Conservation (phyloP, 2,797 vertebrate species). For the Streptopelia turtur region DNA sequence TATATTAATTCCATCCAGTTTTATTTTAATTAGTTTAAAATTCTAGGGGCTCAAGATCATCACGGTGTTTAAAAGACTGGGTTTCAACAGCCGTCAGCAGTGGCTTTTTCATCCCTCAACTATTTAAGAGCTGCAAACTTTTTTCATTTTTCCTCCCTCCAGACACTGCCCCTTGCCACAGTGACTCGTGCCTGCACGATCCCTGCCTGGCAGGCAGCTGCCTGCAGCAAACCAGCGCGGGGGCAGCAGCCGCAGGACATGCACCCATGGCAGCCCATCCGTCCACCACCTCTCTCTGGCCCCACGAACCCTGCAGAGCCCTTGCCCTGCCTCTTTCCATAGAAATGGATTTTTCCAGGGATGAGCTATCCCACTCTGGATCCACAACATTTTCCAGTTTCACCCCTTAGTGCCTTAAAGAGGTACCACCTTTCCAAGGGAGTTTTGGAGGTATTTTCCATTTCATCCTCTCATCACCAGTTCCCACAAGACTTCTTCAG, state of each 20-base stretch:
- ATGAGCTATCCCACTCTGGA: background rate
- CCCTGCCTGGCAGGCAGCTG: background rate
- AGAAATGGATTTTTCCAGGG: background rate
- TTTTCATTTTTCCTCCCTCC: background rate
- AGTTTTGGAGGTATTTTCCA: background rate
- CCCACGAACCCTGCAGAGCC: background rate
- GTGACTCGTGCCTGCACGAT: background rate
- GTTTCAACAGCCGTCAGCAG: constrained; percentile 26
- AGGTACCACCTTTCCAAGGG: background rate
- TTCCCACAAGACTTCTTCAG: background rate
- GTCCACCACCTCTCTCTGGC: accelerated
- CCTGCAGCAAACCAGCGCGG: background rate
- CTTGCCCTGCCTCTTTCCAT: background rate
- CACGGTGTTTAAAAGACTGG: background rate
- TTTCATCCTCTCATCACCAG: background rate
- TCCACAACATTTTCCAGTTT: background rate
- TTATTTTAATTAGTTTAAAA: constrained; percentile 56
- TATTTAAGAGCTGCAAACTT: constrained; percentile 8
- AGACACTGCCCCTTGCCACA: background rate
- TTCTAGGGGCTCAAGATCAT: constrained; percentile 25
- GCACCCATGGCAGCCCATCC: accelerated
- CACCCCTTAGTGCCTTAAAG: no score
- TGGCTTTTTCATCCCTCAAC: constrained; percentile 24
- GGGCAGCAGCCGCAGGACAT: background rate
- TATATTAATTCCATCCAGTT: constrained; percentile 48